Conservation (phyloP, 2,113 vertebrate species). For the Leiothrix lutea region DNA sequence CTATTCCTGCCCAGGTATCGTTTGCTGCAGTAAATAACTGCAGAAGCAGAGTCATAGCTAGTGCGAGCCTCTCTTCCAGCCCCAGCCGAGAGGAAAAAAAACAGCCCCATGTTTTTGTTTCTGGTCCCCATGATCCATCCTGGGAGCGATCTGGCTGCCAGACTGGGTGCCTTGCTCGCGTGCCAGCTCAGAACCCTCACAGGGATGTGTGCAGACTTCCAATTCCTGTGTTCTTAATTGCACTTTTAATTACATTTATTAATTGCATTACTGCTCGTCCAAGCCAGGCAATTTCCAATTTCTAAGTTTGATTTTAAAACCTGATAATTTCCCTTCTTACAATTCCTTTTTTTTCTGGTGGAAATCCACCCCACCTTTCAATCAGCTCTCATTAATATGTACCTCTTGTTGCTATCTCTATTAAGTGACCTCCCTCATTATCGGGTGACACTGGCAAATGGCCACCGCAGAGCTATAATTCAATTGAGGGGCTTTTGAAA, state of each 20-base stretch:
- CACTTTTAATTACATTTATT: conserved; percentile 58
- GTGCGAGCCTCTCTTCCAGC: not conserved
- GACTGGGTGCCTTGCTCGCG: rapidly evolving
- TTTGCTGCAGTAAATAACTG: not conserved
- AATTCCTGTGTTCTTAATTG: not conserved
- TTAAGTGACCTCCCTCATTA: conserved; percentile 63
- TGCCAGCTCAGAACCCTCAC: not conserved
- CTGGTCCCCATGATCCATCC: not conserved
- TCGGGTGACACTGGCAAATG: conserved; percentile 40
- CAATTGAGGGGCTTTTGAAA: conserved; percentile 66
- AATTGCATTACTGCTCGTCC: conserved; percentile 1
- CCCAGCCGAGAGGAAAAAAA: not conserved
- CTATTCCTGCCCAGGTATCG: rapidly evolving
- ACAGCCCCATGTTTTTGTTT: not conserved
- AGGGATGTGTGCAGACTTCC: not conserved
- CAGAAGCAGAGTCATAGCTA: not conserved
- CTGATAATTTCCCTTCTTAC: conserved; percentile 3
- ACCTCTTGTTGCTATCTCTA: conserved; percentile 39
- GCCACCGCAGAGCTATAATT: conserved; percentile 66
- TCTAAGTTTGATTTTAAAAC: conserved; percentile 50
- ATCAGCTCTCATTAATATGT: conserved; percentile 51
- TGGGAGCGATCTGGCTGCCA: rapidly evolving
- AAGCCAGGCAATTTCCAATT: conserved; percentile 57
- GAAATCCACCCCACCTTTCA: conserved; percentile 38
- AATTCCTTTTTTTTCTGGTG: not conserved